Conservation (phyloP, 1,140 invertebrate genomes). For the Maconellicoccus hirsutus region DNA sequence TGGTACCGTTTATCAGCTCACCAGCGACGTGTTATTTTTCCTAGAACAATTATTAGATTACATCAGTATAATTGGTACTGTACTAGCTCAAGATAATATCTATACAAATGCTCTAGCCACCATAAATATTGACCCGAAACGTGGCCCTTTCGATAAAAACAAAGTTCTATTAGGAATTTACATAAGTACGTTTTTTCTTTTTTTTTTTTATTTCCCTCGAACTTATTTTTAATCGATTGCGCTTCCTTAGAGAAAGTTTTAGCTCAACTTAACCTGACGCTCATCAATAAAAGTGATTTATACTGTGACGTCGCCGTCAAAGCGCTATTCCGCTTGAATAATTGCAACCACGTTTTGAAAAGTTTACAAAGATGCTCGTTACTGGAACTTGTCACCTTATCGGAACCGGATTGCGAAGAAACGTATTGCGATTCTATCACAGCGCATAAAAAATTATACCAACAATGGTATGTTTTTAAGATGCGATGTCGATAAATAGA, state of each 20-base stretch:
- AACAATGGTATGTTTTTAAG: slow-evolving; percentile 48
- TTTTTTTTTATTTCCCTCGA: slow-evolving; percentile 12
- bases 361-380: slow-evolving; percentile 71
- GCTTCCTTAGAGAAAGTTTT: slow-evolving; percentile 62
- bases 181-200: slow-evolving; percentile 44
- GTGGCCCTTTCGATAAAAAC: slow-evolving; percentile 27
- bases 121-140: slow-evolving; percentile 38
- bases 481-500: no score
- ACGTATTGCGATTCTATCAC: slow-evolving; percentile 71
- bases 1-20: slow-evolving; percentile 91
- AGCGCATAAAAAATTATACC: slow-evolving; percentile 63
- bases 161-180: slow-evolving; percentile 55
- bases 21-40: slow-evolving; percentile 82
- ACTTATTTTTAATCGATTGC: slow-evolving; percentile 17
- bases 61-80: slow-evolving; percentile 56
- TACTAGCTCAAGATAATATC: slow-evolving; percentile 47
- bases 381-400: slow-evolving; percentile 61
- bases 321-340: slow-evolving; percentile 80
- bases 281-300: slow-evolving; percentile 70
- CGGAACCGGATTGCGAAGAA: slow-evolving; percentile 70
- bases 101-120: slow-evolving; percentile 40
- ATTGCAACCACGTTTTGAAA: slow-evolving; percentile 86
- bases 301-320: slow-evolving; percentile 70
- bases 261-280: slow-evolving; percentile 67
- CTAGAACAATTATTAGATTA: slow-evolving; percentile 72